phyloP scores from a whole-genome alignment of 2,113 vertebrate genomes.

The Dipodomys stephensi region DNA sequence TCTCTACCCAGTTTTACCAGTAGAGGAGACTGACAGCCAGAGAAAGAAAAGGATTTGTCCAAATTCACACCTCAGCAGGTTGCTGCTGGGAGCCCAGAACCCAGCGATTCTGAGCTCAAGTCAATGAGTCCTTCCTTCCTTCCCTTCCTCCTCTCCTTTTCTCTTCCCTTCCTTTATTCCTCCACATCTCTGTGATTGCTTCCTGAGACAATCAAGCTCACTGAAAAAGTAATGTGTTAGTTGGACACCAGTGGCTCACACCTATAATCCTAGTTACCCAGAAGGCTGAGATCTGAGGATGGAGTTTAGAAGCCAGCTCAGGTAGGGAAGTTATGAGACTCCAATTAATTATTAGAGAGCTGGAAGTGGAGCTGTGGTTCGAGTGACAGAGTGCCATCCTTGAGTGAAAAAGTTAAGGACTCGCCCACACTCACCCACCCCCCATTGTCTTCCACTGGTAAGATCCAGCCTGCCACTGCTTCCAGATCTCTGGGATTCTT shows the following conservation, averaged over 20 bases:
- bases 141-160: neutral
- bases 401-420: too few species aligned
- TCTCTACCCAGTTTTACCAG: neutral
- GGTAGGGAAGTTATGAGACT: too few species aligned
- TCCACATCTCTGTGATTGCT: neutral
- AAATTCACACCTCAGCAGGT: neutral
- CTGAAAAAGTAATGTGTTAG: neutral
- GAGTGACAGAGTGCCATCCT: too few species aligned
- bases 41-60: neutral
- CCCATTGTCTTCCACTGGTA: constrained; percentile 14
- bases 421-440: too few species aligned
- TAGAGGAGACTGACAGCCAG: constrained; percentile 11
- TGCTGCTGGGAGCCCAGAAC: neutral
- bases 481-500: constrained; percentile 26
- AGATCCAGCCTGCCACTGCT: constrained; percentile 63
- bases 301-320: too few species aligned
- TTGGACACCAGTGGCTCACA: too few species aligned
- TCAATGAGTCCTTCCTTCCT: neutral
- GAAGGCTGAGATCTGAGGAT: too few species aligned
- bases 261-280: too few species aligned
- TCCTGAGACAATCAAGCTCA: neutral
- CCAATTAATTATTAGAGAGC: too few species aligned
- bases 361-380: too few species aligned
- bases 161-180: neutral
- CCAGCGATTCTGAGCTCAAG: neutral